Base-by-base conservation (phyloP, 1,140 invertebrate genomes). In the Neodiprion lecontei region DNA sequence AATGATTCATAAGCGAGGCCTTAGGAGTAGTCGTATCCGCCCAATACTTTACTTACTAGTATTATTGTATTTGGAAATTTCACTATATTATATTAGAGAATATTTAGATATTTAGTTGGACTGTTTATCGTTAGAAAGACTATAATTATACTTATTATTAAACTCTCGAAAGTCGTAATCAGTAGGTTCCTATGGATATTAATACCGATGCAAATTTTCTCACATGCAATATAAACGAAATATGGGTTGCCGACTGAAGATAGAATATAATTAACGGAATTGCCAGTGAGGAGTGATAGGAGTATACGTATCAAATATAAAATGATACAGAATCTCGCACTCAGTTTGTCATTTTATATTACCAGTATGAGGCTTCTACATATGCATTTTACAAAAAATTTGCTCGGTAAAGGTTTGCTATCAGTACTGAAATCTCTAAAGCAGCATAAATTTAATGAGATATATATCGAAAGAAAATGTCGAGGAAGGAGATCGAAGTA, bases 11-110 rank as follows among this genome's bases (percentile, higher is more conserved):
- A 83, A 88, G 87, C 78, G 87, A 88, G 87, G 87, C 87, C 87
- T 88, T 88, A 88, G 87, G 82, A 84, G 82, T 88, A 88, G 86
- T 86, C 82, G 82, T 86, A 88, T 88, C 87, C 87, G 86, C 87
- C 87, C 87, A 87, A 81, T 79, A 83, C 79, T 83, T 81, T 79
- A 83, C 80, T 80, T 77, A 75, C 75, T 76, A 79, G 76, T 74
- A 68, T 80, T 84, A 84, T 77, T 76, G 76, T 79, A 84, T 78
- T 84, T 77, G 74, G 80, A 69, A 76, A 81, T 80, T 77, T 78
- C 77, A 76, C 75, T 75, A 80, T 79, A 82, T 74, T 84, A 79
- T 73, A 78, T 79, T 81, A 78, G 74, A 81, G 74, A 80, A 77
- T 83, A 78, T 50, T 68, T 80, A 85, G 81, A 74, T 48, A 83